Base-by-base conservation (phyloP, 2,113 vertebrate species). In the Arothron firmamentum region DNA sequence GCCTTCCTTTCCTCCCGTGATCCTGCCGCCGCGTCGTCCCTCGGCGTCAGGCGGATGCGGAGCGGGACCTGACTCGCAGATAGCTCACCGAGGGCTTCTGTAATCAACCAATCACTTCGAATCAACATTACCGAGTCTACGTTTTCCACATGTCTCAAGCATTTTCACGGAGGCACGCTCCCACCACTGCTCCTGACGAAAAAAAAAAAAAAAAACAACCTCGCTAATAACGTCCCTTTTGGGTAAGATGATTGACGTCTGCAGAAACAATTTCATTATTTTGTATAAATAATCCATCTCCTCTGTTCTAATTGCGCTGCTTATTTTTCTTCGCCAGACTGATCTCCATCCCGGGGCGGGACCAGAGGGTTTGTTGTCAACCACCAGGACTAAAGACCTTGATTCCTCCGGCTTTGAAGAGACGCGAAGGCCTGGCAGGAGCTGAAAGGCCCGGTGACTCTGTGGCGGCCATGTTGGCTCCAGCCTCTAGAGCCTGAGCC, bases 81-180 rank as follows among this genome's bases (percentile, higher is more conserved):
- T 69, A 78, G 69, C 67, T 56, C 62, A 73, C 70, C 69, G 74
- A 72, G 76, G 76, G 72, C 78, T 90, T 79, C 79, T 85, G 89
- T 82, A 90, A 90, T 90, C 90, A 91, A 91, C 89, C 86, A 90
- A 91, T 90, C 88, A 88, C 63, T 84, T 59, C 86, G 75, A 85
- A 60, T 91, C 89, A 90, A 90, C 90, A 89, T 20, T 66, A 19
- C 31, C 7, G 78, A 82, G 86, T 88, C 85, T 88, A 81, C 65
- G 79, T 67, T 90, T 88, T 86, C 87, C 84, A 74, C 67, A 77
- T 69, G 82, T 72, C 74, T 81, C 65, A 70, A 78, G 87, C 82
- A 67, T 74, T 84, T 81, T 71, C 82, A 71, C 59, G 67, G 80
- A 70, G 31, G 58, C 79, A 76, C 74, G 72, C 78, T 71, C 34